Conservation (phyloP, 1,140 invertebrate genomes). For the Eupristina koningsbergeri region DNA sequence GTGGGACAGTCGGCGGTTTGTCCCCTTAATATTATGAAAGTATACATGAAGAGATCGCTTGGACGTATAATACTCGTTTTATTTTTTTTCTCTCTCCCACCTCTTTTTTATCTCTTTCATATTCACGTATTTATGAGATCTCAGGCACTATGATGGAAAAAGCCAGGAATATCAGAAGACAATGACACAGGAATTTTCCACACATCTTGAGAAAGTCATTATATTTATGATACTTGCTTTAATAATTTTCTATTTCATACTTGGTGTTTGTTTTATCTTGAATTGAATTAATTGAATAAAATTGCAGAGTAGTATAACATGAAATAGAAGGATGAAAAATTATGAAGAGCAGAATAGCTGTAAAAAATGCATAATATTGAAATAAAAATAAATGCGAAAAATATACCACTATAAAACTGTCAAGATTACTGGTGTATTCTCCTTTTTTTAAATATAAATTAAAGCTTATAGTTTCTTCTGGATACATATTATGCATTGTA, state of each 20-base stretch:
- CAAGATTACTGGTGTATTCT: no score
- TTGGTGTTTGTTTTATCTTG: background rate
- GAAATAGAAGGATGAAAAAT: no score
- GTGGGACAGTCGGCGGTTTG: constrained; percentile 64
- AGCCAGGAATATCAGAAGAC: background rate
- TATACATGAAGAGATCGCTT: constrained; percentile 63
- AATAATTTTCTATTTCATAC: background rate
- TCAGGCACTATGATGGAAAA: background rate
- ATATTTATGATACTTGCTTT: background rate
- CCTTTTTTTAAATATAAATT: no score
- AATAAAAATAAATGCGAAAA: no score
- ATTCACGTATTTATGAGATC: background rate
- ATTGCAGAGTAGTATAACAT: background rate
- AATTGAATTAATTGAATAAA: no score
- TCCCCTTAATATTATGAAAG: constrained; percentile 68
- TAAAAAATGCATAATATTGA: no score
- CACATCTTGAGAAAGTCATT: background rate
- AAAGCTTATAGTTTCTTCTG: no score
- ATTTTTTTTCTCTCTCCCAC: no score
- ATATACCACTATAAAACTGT: no score
- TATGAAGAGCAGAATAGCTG: no score
- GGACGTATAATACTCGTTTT: background rate
- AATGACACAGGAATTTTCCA: background rate
- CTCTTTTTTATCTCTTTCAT: constrained; percentile 13
- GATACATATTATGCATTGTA: no score